These are phyloP conservation scores for Paramacrobiotus metropolitanus DNA, from an alignment of 1,140 invertebrate species.

Conservation along the genomic window DNA sequence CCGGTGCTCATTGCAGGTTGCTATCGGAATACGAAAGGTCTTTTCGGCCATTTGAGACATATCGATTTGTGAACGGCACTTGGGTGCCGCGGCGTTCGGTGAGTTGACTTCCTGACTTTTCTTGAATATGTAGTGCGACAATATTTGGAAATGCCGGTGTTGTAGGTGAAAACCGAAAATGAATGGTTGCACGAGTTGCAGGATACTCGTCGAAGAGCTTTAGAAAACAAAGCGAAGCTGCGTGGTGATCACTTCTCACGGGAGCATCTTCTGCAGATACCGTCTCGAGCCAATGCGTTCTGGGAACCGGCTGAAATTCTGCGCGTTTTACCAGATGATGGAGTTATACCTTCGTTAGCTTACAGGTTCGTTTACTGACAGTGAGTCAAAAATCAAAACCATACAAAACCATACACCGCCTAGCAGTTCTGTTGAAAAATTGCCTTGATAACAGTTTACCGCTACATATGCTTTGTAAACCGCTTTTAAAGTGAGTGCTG, in stretches of 20 bases:
- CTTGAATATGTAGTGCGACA: no score
- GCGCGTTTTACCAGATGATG: neutral
- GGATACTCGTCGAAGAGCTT: neutral
- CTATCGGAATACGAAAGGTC: neutral
- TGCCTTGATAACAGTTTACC: no score
- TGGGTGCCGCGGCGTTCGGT: neutral
- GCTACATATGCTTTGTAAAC: no score
- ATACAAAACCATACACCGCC: no score
- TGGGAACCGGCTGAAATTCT: neutral
- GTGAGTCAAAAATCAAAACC: no score
- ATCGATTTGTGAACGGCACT: neutral
- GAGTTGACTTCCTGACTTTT: no score
- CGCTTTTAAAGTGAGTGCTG: no score
- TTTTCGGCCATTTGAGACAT: neutral
- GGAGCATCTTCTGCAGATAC: neutral
- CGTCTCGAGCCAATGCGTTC: neutral
- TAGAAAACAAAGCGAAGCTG: neutral
- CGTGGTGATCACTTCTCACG: slow-evolving; percentile 1
- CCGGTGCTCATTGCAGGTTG: no score
- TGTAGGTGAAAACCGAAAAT: neutral
- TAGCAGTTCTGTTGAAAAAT: no score
- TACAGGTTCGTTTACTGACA: no score
- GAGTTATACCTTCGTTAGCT: no score
- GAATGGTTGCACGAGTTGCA: neutral
- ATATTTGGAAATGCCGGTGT: no score